Evolutionary conservation across 1,140 invertebrate species (phyloP), one percentile per base, ranked within the genome.

Genomic region (Lasioglossum albipes): DNA sequence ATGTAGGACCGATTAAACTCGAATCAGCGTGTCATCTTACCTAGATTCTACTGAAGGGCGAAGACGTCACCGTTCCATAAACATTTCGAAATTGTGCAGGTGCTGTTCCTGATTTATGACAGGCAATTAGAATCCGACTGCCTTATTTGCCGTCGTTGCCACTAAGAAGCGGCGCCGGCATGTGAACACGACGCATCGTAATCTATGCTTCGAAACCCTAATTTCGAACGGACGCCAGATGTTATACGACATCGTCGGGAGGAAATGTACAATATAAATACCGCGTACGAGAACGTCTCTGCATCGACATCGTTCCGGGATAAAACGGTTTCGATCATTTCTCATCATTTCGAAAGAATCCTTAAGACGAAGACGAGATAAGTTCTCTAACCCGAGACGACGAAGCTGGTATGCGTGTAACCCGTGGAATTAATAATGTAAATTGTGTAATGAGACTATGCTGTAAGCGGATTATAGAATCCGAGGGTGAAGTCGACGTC

Each of bases 71-170:
- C 88, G 89, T 87, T 90, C 89, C 89, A 92, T 92, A 92, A 93
- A 93, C 91, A 93, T 91, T 88, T 81, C 86, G 84, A 87, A 90
- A 88, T 88, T 82, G 85, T 90, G 92, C 92, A 93, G 91, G 92
- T 93, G 92, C 91, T 93, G 92, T 93, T 91, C 89, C 88, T 93
- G 92, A 93, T 93, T 93, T 93, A 93, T 90, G 91, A 83, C 69
- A 75, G 90, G 92, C 91, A 93, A 93, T 93, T 93, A 93, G 92
- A 93, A 93, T 92, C 91, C 74, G 89, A 87, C 91, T 90, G 81
- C 90, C 91, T 92, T 92, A 92, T 92, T 92, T 91, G 91, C 89
- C 89, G 84, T 88, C 89, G 79, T 80, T 66, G 71, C 77, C 67
- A 76, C 85, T 87, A 89, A 84, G 84, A 87, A 90, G 82, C 84